These are phyloP conservation scores for Vicugna pacos DNA, from an alignment of 2,113 vertebrate species.

Conservation along the genomic window DNA sequence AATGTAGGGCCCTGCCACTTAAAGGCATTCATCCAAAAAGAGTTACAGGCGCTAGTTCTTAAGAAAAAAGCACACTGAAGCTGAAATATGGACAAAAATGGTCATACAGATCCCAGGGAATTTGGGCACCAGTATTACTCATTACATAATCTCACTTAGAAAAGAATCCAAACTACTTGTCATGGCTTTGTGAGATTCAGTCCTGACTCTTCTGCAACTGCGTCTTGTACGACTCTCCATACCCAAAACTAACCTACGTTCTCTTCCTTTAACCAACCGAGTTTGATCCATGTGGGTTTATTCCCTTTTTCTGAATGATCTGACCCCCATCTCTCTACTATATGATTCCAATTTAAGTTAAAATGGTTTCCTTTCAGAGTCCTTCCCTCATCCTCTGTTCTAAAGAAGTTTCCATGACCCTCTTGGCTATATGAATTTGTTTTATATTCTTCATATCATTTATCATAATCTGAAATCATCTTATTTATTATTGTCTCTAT, in stretches of 20 bases:
- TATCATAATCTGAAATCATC: neutral
- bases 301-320: neutral
- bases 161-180: neutral
- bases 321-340: fast-evolving
- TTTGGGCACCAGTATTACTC: neutral
- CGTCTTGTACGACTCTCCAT: neutral
- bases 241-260: neutral
- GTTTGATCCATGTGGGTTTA: neutral
- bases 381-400: neutral
- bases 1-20: neutral
- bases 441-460: neutral
- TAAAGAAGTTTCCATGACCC: neutral
- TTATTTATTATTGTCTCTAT: neutral
- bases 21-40: neutral
- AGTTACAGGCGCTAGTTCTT: neutral
- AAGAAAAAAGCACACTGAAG: neutral
- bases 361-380: neutral
- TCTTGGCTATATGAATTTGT: neutral
- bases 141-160: neutral
- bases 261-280: neutral
- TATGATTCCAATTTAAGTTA: neutral
- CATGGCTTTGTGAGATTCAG: neutral
- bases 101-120: neutral
- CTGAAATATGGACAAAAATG: neutral
- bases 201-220: neutral